Base-by-base conservation (phyloP, 2,113 vertebrate species). In the Nesogale talazaci region DNA sequence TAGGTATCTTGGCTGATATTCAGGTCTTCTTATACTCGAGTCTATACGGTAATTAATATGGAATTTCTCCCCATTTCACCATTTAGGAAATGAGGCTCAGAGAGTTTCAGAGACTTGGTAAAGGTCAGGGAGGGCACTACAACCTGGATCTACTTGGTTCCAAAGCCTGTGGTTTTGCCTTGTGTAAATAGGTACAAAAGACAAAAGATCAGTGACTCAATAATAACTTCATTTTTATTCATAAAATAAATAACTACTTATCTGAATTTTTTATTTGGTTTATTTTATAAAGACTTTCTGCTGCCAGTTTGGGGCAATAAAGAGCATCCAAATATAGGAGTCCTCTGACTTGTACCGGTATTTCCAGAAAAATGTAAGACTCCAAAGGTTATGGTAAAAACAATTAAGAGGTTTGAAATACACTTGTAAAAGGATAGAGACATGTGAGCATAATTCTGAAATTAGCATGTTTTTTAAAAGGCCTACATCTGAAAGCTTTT, bases 331-430 rank as follows among this genome's bases (percentile, higher is more conserved):
- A 56, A 88, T 92, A 25, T 12, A 82, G 46, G 10, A 46, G 42
- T 88, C 57, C 89, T 92, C 83, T 72, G 74, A 84, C 23, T 34
- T 69, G 11, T 63, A 76, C 61, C 46, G 38, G 38, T 90, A 25
- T 92, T 92, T 82, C 80, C 12, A 57, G 72, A 91, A 93, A 94
- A 86, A 86, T 70, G 8, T 52, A 27, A 79, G n/a, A 91, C 38
- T 93, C 84, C 61, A 89, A 79, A 86, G n/a, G 59, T 86, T 84
- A 80, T 36, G 19, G 29, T 67, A 91, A 86, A 69, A 86, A 90
- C 69, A 87, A 85, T 77, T 78, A 93, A 56, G 63, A 80, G 65
- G 57, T 29, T 27, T 92, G 83, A 93, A 92, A 92, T 89, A 89
- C 91, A 83, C n/a, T 34, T 36, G 46, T 52, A 52, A 52, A 9